phyloP scores from a whole-genome alignment of 2,888 invertebrate genomes.

The Dermolepida albohirtum region DNA sequence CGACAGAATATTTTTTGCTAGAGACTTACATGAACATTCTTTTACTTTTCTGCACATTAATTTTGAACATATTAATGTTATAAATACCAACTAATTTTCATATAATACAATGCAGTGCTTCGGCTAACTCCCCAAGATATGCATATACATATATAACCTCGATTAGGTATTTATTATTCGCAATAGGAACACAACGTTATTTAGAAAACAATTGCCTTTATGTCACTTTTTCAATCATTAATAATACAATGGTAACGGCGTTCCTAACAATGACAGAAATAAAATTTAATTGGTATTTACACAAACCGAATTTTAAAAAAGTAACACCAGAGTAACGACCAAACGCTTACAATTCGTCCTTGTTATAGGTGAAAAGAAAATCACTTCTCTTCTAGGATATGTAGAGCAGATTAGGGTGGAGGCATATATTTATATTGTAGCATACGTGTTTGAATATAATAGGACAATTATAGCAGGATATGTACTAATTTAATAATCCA shows the following conservation, averaged over 20 bases:
- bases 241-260: neutral
- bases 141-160: slow-evolving; percentile 13
- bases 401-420: neutral
- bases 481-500: slow-evolving; percentile 24
- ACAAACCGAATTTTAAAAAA: slow-evolving; percentile 17
- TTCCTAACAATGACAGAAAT: slow-evolving; percentile 25
- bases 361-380: slow-evolving; percentile 22
- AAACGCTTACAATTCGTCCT: slow-evolving; percentile 14
- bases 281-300: slow-evolving; percentile 22
- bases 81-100: slow-evolving; percentile 12
- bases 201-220: slow-evolving; percentile 8
- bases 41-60: no score
- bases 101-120: slow-evolving; percentile 4
- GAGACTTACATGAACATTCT: no score
- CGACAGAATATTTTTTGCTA: no score
- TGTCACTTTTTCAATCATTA: neutral
- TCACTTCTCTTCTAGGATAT: slow-evolving; percentile 8
- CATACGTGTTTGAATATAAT: neutral
- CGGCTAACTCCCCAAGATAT: slow-evolving; percentile 1
- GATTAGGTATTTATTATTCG: slow-evolving; percentile 23
- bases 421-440: no score
- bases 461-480: slow-evolving; percentile 17
- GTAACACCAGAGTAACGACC: neutral
- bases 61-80: no score
- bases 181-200: neutral